These are phyloP conservation scores for Sarcoramphus papa DNA, from an alignment of 2,797 vertebrate genomes.

Conservation along the genomic window DNA sequence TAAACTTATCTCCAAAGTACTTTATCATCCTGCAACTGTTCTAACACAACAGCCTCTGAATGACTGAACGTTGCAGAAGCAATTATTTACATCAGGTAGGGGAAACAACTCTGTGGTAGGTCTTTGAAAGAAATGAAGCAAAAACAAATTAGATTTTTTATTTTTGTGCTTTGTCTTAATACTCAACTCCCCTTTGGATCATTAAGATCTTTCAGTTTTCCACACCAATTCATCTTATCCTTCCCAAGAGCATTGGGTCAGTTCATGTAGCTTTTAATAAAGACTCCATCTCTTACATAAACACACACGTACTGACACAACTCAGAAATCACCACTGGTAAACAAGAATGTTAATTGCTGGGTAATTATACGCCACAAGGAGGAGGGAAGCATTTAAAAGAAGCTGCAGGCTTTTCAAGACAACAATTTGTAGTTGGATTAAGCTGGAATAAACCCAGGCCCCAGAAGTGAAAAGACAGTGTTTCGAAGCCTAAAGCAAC, in stretches of 20 bases:
- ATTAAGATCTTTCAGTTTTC: slow-evolving; percentile 33
- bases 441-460: slow-evolving; percentile 52
- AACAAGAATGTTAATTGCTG: slow-evolving; percentile 31
- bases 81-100: slow-evolving; percentile 22
- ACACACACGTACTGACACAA: neutral
- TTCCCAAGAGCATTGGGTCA: slow-evolving; percentile 19
- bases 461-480: slow-evolving; percentile 15
- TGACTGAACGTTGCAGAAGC: neutral
- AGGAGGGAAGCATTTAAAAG: neutral
- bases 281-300: neutral
- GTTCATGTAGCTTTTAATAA: neutral
- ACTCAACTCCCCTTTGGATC: neutral
- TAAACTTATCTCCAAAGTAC: slow-evolving; percentile 21
- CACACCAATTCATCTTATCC: slow-evolving; percentile 22
- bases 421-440: slow-evolving; percentile 64
- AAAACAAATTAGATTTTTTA: neutral
- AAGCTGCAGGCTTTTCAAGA: slow-evolving; percentile 34
- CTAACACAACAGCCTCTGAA: neutral
- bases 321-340: neutral
- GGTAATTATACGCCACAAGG: neutral
- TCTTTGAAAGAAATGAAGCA: neutral
- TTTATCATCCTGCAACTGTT: slow-evolving; percentile 24
- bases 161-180: slow-evolving; percentile 17
- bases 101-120: slow-evolving; percentile 9
- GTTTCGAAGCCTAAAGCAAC: slow-evolving; percentile 59